Percentiles rank a stretch among this genome's conserved stretches.
phyloP scores from a whole-genome alignment of 2,888 invertebrate genomes.

The Athripsodes cinereus region DNA sequence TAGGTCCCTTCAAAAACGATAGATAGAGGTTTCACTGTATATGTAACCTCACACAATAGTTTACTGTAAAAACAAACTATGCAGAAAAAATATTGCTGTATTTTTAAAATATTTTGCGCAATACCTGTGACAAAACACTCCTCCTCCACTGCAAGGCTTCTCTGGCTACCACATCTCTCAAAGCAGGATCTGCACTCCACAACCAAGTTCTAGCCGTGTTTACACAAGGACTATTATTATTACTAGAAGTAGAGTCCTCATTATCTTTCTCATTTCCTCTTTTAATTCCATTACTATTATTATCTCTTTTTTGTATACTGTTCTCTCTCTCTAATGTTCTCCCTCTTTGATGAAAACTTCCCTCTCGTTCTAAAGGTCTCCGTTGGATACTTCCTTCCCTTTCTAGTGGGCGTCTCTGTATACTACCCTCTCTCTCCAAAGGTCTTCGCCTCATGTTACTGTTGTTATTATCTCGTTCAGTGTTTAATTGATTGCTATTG shows the following conservation, averaged over 20 bases:
- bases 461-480: conserved; percentile 7
- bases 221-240: neutral
- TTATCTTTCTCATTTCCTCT: conserved; percentile 30
- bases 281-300: conserved; percentile 1
- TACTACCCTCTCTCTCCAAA: conserved; percentile 5
- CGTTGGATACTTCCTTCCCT: conserved; percentile 9
- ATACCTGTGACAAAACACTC: conserved; percentile 49
- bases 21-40: too few relatives aligned
- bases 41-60: too few relatives aligned
- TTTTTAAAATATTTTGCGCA: too few relatives aligned
- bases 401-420: conserved; percentile 2
- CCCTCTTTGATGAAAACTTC: neutral
- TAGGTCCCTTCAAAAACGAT: too few relatives aligned
- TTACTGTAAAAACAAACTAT: too few relatives aligned
- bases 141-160: conserved; percentile 79
- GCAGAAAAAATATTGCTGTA: too few relatives aligned
- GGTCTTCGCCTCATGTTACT: neutral
- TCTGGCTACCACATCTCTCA: conserved; percentile 77
- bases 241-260: conserved; percentile 30
- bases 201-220: conserved; percentile 63
- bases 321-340: conserved; percentile 6
- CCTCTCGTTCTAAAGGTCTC: conserved; percentile 4
- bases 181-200: conserved; percentile 64
- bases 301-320: conserved; percentile 7
- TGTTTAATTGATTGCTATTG: conserved; percentile 2